Conservation (phyloP, 1,140 invertebrate genomes). For the Macrobrachium rosenbergii region DNA sequence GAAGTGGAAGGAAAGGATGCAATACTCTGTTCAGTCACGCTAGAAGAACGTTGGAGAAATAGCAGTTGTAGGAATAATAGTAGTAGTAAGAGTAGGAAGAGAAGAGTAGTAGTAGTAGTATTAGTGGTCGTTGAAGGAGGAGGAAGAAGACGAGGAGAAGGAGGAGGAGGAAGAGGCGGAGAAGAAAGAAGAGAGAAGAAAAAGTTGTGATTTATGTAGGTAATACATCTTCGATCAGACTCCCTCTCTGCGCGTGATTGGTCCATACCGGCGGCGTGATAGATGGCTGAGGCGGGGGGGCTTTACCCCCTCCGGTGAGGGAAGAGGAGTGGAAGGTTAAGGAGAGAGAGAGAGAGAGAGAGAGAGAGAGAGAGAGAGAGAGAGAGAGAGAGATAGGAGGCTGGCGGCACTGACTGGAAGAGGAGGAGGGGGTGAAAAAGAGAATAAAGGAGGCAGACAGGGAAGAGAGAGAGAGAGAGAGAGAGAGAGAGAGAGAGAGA, state of each 20-base stretch:
- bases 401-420: not conserved
- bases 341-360: not conserved
- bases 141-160: not conserved
- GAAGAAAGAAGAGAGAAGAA: constrained; percentile 23
- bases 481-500: constrained; percentile 1
- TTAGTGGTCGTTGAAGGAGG: not conserved
- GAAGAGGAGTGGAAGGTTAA: not conserved
- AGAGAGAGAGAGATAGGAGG: not conserved
- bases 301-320: not conserved
- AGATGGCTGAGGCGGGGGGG: constrained; percentile 32
- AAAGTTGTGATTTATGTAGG: constrained; percentile 43
- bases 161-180: not conserved
- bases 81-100: not conserved
- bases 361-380: not conserved
- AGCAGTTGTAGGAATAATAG: not conserved
- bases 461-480: constrained; percentile 9
- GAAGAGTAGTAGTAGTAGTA: not conserved
- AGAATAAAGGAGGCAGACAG: constrained; percentile 13
- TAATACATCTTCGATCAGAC: constrained; percentile 52
- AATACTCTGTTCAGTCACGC: too few relatives aligned
- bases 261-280: constrained; percentile 45
- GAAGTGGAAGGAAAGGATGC: not conserved
- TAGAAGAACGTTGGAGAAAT: not conserved
- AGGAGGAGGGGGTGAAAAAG: not conserved
- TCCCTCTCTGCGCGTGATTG: constrained; percentile 43